Percentiles rank a stretch among this genome's conserved stretches.
phyloP scores from a whole-genome alignment of 1,140 invertebrate genomes.

The Bombyx mori region DNA sequence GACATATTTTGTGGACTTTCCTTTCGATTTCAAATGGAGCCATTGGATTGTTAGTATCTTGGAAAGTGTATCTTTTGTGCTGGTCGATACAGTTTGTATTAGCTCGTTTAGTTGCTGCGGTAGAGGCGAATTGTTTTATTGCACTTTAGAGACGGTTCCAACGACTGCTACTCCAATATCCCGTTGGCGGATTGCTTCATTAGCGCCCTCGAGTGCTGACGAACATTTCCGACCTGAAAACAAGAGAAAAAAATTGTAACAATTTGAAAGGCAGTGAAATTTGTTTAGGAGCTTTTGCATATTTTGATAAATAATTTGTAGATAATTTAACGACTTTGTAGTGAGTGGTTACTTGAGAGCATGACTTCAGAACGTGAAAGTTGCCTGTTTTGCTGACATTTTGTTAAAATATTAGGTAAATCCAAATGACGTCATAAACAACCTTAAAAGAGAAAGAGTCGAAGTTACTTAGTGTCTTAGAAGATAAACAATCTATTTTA shows the following conservation, averaged over 20 bases:
- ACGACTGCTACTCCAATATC: constrained; percentile 60
- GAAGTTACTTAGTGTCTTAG: too few species aligned
- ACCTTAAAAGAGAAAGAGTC: too few species aligned
- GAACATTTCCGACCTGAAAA: constrained; percentile 57
- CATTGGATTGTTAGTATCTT: constrained; percentile 44
- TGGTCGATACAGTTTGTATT: constrained; percentile 38
- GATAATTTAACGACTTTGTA: too few species aligned
- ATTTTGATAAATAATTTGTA: too few species aligned
- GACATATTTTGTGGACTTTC: constrained; percentile 54
- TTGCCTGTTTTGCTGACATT: too few species aligned
- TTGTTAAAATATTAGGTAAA: too few species aligned
- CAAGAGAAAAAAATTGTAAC: constrained; percentile 28
- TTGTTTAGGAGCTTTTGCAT: too few species aligned
- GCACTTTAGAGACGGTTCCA: constrained; percentile 39
- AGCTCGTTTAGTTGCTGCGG: constrained; percentile 18
- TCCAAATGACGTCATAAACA: too few species aligned
- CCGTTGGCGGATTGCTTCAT: constrained; percentile 64
- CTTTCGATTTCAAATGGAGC: constrained; percentile 50
- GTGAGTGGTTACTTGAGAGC: too few species aligned
- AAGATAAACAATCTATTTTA: too few species aligned
- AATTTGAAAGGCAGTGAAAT: too few species aligned
- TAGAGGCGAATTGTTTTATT: constrained; percentile 52
- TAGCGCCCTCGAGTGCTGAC: constrained; percentile 50
- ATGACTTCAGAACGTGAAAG: too few species aligned
- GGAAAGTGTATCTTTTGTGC: constrained; percentile 26